Conservation (phyloP, 53 echinoderm and acorn worm genomes). For the Henricia sp. region DNA sequence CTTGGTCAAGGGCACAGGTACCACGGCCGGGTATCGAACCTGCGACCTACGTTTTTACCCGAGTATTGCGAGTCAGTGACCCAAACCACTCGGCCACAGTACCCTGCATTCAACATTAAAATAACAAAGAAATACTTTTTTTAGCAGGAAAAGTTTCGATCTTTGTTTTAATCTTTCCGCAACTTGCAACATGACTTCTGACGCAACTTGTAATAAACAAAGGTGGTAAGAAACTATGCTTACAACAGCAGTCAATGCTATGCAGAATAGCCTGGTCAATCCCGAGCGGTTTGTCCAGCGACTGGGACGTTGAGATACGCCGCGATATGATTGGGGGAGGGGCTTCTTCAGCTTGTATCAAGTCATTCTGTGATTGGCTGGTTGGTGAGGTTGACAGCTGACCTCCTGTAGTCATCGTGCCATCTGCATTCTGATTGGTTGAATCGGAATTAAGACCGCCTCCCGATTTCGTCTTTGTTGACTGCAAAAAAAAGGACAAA, state of each 20-base stretch:
- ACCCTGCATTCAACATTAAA: too few species aligned
- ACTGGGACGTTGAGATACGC: conserved; percentile 88
- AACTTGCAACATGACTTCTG: too few species aligned
- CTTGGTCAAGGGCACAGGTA: too few species aligned
- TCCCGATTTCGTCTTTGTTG: conserved; percentile 70
- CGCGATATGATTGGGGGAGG: conserved; percentile 85
- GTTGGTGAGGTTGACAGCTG: conserved; percentile 67
- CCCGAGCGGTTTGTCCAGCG: conserved; percentile 80
- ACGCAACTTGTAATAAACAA: too few species aligned
- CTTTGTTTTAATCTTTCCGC: too few species aligned
- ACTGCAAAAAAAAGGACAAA: conserved; percentile 19
- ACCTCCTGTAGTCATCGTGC: conserved; percentile 33
- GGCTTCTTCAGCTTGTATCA: conserved; percentile 81
- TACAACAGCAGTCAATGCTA: conserved; percentile 99
- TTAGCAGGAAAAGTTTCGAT: too few species aligned
- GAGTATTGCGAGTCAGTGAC: too few species aligned
- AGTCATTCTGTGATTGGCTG: conserved; percentile 80
- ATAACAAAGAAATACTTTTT: too few species aligned
- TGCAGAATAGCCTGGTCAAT: conserved; percentile 94
- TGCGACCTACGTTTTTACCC: too few species aligned
- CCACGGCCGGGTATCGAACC: too few species aligned
- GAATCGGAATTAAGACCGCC: conserved; percentile 59
- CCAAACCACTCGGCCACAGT: too few species aligned
- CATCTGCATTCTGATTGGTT: conserved; percentile 53
- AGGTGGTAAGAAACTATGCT: conserved; percentile 1